Percentiles rank a stretch among this genome's conserved stretches.
Evolutionary conservation across 2,113 vertebrate genomes (phyloP).

Genomic region (Sus scrofa): DNA sequence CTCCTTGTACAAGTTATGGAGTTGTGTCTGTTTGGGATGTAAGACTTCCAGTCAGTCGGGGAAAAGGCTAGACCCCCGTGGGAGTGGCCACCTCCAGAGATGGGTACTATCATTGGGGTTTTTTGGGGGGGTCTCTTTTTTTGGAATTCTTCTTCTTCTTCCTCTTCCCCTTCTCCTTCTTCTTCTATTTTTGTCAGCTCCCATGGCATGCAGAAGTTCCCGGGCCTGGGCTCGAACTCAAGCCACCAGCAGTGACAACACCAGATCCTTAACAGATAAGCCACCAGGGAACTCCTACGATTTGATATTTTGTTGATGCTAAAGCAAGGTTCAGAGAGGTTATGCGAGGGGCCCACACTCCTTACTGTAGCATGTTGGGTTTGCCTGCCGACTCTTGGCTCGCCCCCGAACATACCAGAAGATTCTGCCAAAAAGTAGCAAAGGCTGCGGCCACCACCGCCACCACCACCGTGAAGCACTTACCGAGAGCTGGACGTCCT

Average conservation of each 20-base stretch:
- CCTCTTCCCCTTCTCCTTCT: no score
- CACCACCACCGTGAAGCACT: background rate
- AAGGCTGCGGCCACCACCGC: background rate
- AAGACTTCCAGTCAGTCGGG: background rate
- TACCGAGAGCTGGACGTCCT: background rate
- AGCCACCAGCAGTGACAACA: background rate
- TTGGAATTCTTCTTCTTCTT: no score
- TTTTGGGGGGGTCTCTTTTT: no score
- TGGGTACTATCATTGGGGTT: no score
- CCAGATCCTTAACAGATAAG: background rate
- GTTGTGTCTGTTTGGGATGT: background rate
- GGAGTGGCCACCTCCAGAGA: no score
- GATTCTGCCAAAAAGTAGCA: background rate
- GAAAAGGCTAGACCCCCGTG: background rate
- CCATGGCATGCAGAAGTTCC: background rate
- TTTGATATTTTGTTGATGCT: background rate
- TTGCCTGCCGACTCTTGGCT: background rate
- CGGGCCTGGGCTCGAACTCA: background rate
- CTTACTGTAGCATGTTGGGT: background rate
- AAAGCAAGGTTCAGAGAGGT: background rate
- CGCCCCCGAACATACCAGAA: background rate
- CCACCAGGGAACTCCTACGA: background rate
- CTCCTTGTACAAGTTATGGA: rapidly evolving
- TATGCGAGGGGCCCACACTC: no score
- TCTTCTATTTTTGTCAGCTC: no score